A percentile compares a stretch with the other conserved stretches of the same genome.
These are phyloP conservation scores for Hassar affinis DNA, from an alignment of 2,113 vertebrate species.

Conservation along the genomic window DNA sequence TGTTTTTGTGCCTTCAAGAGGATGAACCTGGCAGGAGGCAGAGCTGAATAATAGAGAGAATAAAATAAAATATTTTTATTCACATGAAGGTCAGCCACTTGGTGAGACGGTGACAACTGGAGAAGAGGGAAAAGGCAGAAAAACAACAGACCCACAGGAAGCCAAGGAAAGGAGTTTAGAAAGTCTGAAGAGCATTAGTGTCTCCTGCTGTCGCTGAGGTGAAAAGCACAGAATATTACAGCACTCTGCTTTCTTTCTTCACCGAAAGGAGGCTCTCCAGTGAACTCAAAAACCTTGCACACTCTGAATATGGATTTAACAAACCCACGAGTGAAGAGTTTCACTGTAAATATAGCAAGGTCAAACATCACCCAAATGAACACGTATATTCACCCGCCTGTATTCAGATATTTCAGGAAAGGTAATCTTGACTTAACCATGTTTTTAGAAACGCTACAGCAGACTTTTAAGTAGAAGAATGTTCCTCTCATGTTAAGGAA, in stretches of 20 bases:
- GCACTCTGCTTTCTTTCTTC: not conserved
- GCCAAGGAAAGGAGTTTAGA: not conserved
- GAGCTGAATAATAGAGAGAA: not conserved
- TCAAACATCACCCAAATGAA: not conserved
- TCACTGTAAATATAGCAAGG: not conserved
- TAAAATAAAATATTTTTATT: not conserved
- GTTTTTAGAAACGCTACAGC: not conserved
- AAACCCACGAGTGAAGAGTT: too few species aligned
- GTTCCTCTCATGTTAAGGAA: not conserved
- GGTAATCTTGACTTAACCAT: too few species aligned
- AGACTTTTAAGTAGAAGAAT: not conserved
- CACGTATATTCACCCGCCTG: not conserved
- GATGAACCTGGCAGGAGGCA: slow-evolving; percentile 17
- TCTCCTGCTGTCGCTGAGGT: slow-evolving; percentile 18
- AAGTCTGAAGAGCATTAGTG: not conserved
- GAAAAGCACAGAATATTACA: not conserved
- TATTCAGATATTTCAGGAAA: not conserved
- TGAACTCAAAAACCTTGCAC: not conserved
- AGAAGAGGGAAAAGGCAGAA: not conserved
- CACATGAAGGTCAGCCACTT: not conserved
- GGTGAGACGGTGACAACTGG: not conserved
- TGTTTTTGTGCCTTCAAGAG: not conserved
- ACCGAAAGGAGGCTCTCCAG: not conserved
- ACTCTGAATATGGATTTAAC: not conserved
- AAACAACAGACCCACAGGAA: not conserved